Percentiles rank a stretch among this genome's conserved stretches.
These are phyloP conservation scores for Paralinhomoeus sp. DNA, from an alignment of 2,888 invertebrate species.

Conservation along the genomic window DNA sequence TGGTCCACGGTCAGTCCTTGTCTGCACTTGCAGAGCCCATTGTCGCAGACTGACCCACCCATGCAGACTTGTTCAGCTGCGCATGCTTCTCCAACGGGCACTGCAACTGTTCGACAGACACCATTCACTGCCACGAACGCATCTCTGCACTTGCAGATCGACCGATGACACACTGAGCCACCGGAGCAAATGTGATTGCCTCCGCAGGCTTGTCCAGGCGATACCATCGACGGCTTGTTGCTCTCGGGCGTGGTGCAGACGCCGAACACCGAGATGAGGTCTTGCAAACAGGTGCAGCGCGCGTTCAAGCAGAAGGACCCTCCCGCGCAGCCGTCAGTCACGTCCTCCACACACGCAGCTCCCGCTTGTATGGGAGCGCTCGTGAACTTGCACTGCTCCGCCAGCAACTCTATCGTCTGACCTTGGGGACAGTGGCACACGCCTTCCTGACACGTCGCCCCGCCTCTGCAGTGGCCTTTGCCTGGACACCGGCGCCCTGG, in stretches of 20 bases:
- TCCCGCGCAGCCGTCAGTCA: neutral
- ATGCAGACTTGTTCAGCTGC: neutral
- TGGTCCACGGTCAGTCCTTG: too few species aligned
- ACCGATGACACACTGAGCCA: neutral
- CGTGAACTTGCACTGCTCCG: neutral
- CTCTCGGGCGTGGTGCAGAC: neutral
- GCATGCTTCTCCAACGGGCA: too few species aligned
- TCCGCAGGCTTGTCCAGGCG: neutral
- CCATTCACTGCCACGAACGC: neutral
- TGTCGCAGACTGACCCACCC: constrained; percentile 5
- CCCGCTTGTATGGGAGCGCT: too few species aligned
- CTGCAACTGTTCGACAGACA: neutral
- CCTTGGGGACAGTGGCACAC: constrained; percentile 9
- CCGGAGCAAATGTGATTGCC: neutral
- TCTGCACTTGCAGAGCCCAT: constrained; percentile 7
- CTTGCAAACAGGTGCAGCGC: neutral
- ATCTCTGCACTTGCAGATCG: neutral
- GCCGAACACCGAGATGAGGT: neutral
- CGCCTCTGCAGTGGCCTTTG: constrained; percentile 11
- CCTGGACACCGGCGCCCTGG: neutral
- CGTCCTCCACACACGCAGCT: too few species aligned
- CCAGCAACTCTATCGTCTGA: neutral
- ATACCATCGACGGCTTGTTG: neutral
- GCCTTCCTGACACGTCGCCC: constrained; percentile 16
- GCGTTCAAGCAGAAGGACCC: neutral